Evolutionary conservation across 2,113 vertebrate species (phyloP).

Genomic region (Numida meleagris): DNA sequence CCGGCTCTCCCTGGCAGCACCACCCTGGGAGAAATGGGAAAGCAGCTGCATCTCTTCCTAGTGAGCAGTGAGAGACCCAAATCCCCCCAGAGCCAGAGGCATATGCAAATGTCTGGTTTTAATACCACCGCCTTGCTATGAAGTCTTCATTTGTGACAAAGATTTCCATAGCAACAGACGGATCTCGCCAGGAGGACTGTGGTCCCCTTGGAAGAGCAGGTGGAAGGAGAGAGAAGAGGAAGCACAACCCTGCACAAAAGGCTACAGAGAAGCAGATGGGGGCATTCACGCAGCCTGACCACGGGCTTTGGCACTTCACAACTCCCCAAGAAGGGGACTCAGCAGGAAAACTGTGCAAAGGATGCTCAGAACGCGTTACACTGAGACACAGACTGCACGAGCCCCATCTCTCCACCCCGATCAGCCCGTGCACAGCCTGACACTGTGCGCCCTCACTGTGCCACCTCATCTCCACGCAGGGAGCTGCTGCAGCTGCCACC

Average conservation of each 20-base stretch:
- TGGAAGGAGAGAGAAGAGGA: not conserved
- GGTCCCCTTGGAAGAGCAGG: constrained; percentile 31
- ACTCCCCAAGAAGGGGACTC: not conserved
- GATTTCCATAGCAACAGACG: constrained; percentile 68
- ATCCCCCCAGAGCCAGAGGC: not conserved
- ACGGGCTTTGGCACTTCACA: not conserved
- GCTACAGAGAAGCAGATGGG: not conserved
- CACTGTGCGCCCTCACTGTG: not conserved
- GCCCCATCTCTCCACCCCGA: not conserved
- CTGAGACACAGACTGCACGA: not conserved
- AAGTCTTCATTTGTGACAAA: constrained; percentile 64
- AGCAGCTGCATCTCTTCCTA: not conserved
- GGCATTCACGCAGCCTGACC: not conserved
- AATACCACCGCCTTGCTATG: not conserved
- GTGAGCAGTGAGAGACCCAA: not conserved
- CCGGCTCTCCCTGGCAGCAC: not conserved
- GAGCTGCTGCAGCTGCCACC: rapidly evolving
- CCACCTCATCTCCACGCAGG: not conserved
- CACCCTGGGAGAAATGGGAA: too few relatives aligned
- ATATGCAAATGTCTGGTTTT: constrained; percentile 48
- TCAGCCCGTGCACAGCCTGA: rapidly evolving
- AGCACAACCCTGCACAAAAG: rapidly evolving
- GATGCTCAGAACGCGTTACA: rapidly evolving
- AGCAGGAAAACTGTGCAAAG: not conserved
- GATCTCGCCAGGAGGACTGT: not conserved